Evolutionary conservation across 2,113 vertebrate species (phyloP), one percentile per base, ranked within the genome.

Genomic region (Albula goreensis): DNA sequence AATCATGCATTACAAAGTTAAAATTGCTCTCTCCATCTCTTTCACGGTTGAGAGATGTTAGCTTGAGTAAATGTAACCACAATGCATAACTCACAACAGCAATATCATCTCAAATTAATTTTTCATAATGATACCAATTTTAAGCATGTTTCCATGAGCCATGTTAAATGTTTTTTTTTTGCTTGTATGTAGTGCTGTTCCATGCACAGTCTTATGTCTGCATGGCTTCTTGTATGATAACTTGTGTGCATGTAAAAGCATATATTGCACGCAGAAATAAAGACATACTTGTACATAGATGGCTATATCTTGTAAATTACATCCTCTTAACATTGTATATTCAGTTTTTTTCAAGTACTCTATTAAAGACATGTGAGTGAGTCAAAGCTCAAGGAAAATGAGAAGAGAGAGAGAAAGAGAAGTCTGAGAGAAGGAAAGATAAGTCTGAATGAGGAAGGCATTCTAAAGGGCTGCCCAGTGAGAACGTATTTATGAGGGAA

Each of bases 371-470:
- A 41, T 0, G 31, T 66, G 60, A 66, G 60, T 66, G 60, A 7
- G 60, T 79, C 4, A 50, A 25, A 49, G 78, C 49, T 31, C 49
- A 79, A 50, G 17, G 50, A 52, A 60, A 31, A 56, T 84, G 56
- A 51, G 70, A 85, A 79, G 78, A 57, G 31, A 25, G 74, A 78
- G 53, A 60, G 3, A 78, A 48, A 25, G 41, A 66, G 60, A 50
- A 83, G 52, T 15, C 84, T 85, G 79, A 15, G 83, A 82, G 89
- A 90, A 86, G 56, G 79, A 50, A 56, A 7, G 81, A 85, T 80
- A 81, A 57, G 56, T 19, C 22, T 77, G 70, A 22, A 19, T 77
- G n/a, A 25, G 25, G 22, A 78, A 25, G 25, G 22, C 25, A 31
- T 48, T 41, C 2, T 25, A 31, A 31, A 78, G 74, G 9, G 31